Evolutionary conservation across 2,113 vertebrate species (phyloP).

Genomic region (Microtus richardsoni): DNA sequence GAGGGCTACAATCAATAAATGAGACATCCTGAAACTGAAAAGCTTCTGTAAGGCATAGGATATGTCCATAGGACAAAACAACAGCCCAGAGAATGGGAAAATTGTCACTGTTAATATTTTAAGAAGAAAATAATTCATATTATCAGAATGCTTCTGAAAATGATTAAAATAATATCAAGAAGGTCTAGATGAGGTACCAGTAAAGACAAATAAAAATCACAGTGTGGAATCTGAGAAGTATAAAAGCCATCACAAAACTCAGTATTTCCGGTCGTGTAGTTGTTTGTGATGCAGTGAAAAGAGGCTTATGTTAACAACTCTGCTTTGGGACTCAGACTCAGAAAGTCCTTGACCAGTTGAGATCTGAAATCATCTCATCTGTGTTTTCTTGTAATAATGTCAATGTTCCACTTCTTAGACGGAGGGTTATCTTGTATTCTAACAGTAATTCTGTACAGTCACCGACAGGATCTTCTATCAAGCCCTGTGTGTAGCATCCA

Average conservation of each 20-base stretch:
- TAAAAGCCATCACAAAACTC: not conserved
- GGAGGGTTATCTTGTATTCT: not conserved
- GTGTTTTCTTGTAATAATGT: too few species aligned
- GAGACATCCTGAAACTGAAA: too few species aligned
- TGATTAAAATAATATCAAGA: not conserved
- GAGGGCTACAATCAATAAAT: too few species aligned
- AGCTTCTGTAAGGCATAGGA: too few species aligned
- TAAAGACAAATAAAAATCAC: not conserved
- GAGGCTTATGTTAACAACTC: not conserved
- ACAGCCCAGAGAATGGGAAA: too few species aligned
- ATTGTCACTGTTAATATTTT: not conserved
- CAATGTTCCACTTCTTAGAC: not conserved
- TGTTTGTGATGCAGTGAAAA: not conserved
- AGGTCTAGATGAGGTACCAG: not conserved
- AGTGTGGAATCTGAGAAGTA: not conserved
- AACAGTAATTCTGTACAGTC: not conserved
- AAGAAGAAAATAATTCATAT: not conserved
- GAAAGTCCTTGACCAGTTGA: not conserved
- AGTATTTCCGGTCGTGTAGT: not conserved
- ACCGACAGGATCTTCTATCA: not conserved
- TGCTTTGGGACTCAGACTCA: not conserved
- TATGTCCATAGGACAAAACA: too few species aligned
- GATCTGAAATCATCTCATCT: not conserved
- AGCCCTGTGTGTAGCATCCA: too few species aligned
- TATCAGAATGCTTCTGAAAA: not conserved